Conservation (phyloP, 64 coral and sea anemone genomes). For the Anthopleura sola region DNA sequence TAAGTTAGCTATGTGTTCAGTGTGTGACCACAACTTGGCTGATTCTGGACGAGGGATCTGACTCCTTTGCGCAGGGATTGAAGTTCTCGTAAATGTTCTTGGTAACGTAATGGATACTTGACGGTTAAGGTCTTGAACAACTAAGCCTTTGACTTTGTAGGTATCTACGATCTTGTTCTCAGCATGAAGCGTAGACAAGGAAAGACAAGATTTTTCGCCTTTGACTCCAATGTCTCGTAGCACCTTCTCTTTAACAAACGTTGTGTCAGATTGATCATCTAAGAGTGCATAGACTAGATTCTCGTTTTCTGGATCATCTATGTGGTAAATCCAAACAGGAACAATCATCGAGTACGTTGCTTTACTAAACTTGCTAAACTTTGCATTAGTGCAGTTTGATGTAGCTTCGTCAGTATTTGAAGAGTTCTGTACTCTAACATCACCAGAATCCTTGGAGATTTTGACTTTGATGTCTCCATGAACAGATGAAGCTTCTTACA, state of each 20-base stretch:
- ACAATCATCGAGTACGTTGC: background rate
- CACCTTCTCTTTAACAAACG: background rate
- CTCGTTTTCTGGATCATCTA: background rate
- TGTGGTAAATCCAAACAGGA: background rate
- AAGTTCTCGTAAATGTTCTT: slow-evolving; percentile 21
- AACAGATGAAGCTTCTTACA: slow-evolving; percentile 47
- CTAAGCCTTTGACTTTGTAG: background rate
- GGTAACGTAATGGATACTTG: slow-evolving; percentile 36
- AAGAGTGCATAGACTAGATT: background rate
- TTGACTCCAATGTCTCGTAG: background rate
- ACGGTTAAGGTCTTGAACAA: slow-evolving; percentile 23
- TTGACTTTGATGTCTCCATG: slow-evolving; percentile 48
- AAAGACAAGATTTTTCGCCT: background rate
- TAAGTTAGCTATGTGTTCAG: background rate
- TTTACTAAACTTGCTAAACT: background rate
- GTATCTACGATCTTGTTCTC: background rate
- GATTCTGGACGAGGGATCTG: background rate
- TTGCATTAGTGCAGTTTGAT: background rate
- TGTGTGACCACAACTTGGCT: too few species aligned
- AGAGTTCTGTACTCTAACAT: background rate
- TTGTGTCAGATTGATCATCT: background rate
- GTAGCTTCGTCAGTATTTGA: background rate
- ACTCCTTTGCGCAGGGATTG: slow-evolving; percentile 17
- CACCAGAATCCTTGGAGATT: background rate
- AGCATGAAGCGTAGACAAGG: background rate